phyloP scores from a whole-genome alignment of 2,888 invertebrate species.

The Rhodophaea formosa region DNA sequence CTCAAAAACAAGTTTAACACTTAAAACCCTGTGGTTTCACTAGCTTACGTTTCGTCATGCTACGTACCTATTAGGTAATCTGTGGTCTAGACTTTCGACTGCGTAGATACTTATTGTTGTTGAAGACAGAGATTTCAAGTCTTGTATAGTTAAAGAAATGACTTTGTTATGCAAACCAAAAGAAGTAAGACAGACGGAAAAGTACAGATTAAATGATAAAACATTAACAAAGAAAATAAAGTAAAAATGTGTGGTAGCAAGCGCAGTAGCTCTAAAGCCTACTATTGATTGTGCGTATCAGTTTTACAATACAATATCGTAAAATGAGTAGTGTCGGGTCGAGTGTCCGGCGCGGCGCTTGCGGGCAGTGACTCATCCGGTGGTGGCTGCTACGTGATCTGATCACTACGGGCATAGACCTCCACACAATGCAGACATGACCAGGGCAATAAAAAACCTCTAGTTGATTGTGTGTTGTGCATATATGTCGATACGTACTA shows the following conservation, averaged over 20 bases:
- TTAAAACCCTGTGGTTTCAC: neutral
- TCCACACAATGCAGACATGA: slow-evolving; percentile 34
- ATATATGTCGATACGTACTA: too few species aligned
- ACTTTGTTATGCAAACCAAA: too few species aligned
- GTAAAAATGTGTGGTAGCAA: neutral
- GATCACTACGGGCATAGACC: slow-evolving; percentile 44
- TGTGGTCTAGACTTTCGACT: neutral
- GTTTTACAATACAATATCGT: slow-evolving; percentile 36
- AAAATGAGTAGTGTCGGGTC: slow-evolving; percentile 42
- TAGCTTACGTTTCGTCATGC: neutral
- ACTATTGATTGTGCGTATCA: slow-evolving; percentile 20
- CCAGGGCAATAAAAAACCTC: neutral
- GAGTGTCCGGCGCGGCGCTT: slow-evolving; percentile 42
- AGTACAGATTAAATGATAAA: too few species aligned
- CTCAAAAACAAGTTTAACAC: neutral
- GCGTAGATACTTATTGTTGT: neutral
- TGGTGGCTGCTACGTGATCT: slow-evolving; percentile 49
- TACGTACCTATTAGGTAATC: slow-evolving; percentile 6
- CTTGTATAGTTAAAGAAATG: too few species aligned
- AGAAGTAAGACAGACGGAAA: too few species aligned
- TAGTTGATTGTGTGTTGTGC: neutral
- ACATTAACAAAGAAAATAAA: too few species aligned
- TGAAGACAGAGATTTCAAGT: neutral
- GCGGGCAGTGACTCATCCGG: slow-evolving; percentile 50
- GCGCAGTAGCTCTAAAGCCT: slow-evolving; percentile 7